Percentiles rank a stretch among this genome's conserved stretches.
phyloP scores from a whole-genome alignment of 2,797 vertebrate species.

The Falco naumanni region DNA sequence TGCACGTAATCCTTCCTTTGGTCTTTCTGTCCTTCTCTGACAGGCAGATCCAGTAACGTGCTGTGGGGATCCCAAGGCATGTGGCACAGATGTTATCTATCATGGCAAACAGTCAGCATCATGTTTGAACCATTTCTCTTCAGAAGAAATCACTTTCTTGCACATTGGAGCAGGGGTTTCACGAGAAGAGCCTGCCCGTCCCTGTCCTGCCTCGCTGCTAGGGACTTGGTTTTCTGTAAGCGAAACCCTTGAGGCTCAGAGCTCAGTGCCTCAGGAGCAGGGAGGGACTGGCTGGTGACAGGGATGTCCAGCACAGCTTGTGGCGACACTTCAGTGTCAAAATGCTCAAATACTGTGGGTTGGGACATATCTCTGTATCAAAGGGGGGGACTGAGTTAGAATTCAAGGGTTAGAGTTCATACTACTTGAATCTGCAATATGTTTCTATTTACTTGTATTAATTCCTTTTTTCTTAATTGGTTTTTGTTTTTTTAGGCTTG shows the following conservation, averaged over 20 bases:
- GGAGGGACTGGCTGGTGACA: background rate
- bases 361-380: background rate
- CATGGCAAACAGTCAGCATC: background rate
- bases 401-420: background rate
- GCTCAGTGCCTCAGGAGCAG: rapidly evolving
- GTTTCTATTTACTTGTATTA: background rate
- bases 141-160: background rate
- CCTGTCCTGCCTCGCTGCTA: background rate
- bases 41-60: background rate
- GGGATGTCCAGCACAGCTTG: background rate
- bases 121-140: background rate
- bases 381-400: background rate
- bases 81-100: background rate
- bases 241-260: background rate
- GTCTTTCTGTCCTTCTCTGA: background rate
- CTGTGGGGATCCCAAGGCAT: background rate
- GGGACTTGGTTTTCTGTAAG: background rate
- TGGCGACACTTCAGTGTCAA: background rate
- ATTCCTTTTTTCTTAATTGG: background rate
- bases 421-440: background rate
- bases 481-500: background rate
- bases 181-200: rapidly evolving
- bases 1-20: background rate
- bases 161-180: background rate
- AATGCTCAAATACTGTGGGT: background rate